These are phyloP conservation scores for Magallana nippona DNA, from an alignment of 2,888 invertebrate species.

Conservation along the genomic window DNA sequence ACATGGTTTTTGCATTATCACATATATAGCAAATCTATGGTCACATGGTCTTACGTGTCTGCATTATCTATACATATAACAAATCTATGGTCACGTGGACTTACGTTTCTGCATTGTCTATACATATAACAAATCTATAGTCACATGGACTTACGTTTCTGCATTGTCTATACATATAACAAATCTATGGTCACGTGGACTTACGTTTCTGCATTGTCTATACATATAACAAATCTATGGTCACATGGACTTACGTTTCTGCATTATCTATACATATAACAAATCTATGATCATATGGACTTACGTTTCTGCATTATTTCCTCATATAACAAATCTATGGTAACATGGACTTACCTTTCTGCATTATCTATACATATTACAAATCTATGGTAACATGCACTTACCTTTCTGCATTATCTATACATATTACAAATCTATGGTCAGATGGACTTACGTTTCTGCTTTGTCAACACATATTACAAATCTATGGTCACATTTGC, in stretches of 20 bases:
- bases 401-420: not conserved
- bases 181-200: too few relatives aligned
- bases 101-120: too few relatives aligned
- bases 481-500: constrained; percentile 71
- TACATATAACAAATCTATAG: too few relatives aligned
- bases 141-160: too few relatives aligned
- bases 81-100: constrained; percentile 71
- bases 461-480: constrained; percentile 65
- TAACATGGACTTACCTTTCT: too few relatives aligned
- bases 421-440: too few relatives aligned
- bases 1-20: constrained; percentile 64
- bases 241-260: too few relatives aligned
- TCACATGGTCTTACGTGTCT: constrained; percentile 69
- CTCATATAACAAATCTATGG: constrained; percentile 68
- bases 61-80: constrained; percentile 65
- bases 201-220: too few relatives aligned
- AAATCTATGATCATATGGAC: too few relatives aligned
- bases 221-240: too few relatives aligned
- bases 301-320: constrained; percentile 62
- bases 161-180: too few relatives aligned
- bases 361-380: constrained; percentile 62
- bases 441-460: constrained; percentile 55
- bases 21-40: constrained; percentile 67
- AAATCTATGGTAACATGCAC: constrained; percentile 69
- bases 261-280: too few relatives aligned